Percentiles rank a stretch among this genome's conserved stretches.
Evolutionary conservation across 92 coral and sea anemone species (phyloP).

Genomic region (Umimayanthus chanpuru): DNA sequence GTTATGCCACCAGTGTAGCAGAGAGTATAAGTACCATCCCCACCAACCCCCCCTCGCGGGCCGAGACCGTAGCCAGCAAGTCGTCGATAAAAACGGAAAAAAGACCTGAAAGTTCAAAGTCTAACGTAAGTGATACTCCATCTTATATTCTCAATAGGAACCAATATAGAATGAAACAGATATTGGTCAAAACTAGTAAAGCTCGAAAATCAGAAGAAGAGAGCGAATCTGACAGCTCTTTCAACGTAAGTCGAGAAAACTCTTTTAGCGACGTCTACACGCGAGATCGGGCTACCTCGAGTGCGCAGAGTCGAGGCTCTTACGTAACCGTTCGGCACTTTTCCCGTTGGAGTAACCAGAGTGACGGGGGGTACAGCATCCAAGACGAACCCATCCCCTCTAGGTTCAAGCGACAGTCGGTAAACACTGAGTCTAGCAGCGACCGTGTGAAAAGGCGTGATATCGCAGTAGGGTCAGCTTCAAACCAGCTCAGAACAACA

Average conservation of each 20-base stretch:
- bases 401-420: not conserved
- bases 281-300: not conserved
- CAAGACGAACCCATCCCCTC: slow-evolving; percentile 26
- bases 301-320: slow-evolving; percentile 33
- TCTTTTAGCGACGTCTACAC: slow-evolving; percentile 6
- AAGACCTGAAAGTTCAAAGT: slow-evolving; percentile 11
- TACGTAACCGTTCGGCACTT: slow-evolving; percentile 27
- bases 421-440: not conserved
- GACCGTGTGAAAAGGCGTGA: not conserved
- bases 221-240: slow-evolving; percentile 20
- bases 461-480: not conserved
- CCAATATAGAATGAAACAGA: slow-evolving; percentile 38
- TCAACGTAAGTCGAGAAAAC: slow-evolving; percentile 7
- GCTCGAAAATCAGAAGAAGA: not conserved
- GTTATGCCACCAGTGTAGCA: slow-evolving; percentile 18
- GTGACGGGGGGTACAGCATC: slow-evolving; percentile 32
- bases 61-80: not conserved
- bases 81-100: not conserved
- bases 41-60: slow-evolving; percentile 30
- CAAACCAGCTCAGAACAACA: not conserved
- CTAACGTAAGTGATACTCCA: slow-evolving; percentile 30
- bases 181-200: not conserved
- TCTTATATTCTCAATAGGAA: slow-evolving; percentile 38
- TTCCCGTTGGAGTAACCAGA: slow-evolving; percentile 8
- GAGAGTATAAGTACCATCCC: slow-evolving; percentile 37